phyloP scores from a whole-genome alignment of 2,113 vertebrate species.

The Lanius ludovicianus region DNA sequence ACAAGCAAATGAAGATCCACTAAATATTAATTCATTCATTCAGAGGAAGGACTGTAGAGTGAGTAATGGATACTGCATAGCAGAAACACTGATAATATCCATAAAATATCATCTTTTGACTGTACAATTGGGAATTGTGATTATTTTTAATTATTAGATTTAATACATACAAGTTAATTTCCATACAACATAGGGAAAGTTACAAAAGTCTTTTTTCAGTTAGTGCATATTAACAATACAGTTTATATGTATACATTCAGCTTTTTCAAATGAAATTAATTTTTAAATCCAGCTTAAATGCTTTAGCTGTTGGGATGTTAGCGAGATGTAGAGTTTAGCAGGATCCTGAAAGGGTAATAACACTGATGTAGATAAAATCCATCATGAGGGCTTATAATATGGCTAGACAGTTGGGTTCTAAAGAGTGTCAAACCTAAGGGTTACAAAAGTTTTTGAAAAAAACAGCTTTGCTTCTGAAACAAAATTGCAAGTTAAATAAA shows the following conservation, averaged over 20 bases:
- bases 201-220: neutral
- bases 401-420: neutral
- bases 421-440: neutral
- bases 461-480: neutral
- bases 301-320: neutral
- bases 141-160: neutral
- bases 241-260: neutral
- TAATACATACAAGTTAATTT: neutral
- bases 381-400: neutral
- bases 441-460: neutral
- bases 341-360: neutral
- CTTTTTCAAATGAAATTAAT: neutral
- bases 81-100: neutral
- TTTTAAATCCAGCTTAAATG: neutral
- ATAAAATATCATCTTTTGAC: neutral
- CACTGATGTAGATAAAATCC: neutral
- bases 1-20: neutral
- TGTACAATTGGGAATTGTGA: neutral
- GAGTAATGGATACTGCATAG: neutral
- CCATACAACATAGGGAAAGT: neutral
- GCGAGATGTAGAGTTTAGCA: neutral
- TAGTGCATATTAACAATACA: neutral
- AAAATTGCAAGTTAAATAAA: neutral
- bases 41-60: neutral
- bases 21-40: neutral